Evolutionary conservation across 2,113 vertebrate species (phyloP), one percentile per base, ranked within the genome.

Genomic region (Telmatochromis sp.): DNA sequence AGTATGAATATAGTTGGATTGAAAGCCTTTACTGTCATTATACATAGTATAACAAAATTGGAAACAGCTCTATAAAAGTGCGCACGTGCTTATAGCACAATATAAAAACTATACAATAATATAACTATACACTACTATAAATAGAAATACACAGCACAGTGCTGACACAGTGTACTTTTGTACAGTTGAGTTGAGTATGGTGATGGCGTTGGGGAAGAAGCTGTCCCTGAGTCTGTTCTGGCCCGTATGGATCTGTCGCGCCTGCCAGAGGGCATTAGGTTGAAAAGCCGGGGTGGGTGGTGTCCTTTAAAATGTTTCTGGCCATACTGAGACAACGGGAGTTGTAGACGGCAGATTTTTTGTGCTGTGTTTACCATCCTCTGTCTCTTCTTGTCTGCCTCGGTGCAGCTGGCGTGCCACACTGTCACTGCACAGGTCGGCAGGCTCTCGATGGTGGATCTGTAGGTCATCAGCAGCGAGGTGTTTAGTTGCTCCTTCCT

Each of bases 161-260:
- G 14, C 45, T 49, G 45, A 49, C 45, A 17, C 7, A 49, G 45
- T 3, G 45, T 26, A 7, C 54, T 26, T 55, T 55, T 55, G 54
- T 55, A 7, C 2, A 53, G 0, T 23, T 55, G 54, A 13, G 21
- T 55, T 55, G 11, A 13, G 21, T 5, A 8, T 0, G 12, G 23
- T 14, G 12, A 28, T 5, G 0, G 0, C 13, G 1, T 58, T 58
- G 55, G 55, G 23, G 55, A 3, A 58, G 55, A 28, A 15, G 7
- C 1, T 15, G 5, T 28, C 0, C 23, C 23, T 2, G 7, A 58
- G 4, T 28, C 55, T 58, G 55, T 58, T 15, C 55, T 58, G 55
- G 23, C 13, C 7, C 3, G 1, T 58, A 9, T 3, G 55, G 13
- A 58, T 58, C 55, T 58, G 5, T 2, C 5, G 23, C 13, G 0